Evolutionary conservation across 2,888 invertebrate species (phyloP).

Genomic region (Argynnis bischoffii): DNA sequence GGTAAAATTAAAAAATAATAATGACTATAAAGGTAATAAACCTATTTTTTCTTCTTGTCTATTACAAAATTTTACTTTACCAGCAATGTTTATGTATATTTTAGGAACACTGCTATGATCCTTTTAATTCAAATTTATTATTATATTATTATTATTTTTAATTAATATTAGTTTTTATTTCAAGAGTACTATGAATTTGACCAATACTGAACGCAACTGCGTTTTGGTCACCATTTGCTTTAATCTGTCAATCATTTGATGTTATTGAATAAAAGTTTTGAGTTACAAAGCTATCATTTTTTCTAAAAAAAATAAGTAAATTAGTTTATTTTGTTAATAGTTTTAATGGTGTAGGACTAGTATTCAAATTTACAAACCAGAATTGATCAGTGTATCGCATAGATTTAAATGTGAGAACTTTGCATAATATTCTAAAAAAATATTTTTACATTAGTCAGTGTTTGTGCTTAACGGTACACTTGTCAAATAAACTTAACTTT

Average conservation of each 20-base stretch:
- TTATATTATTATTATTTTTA: background rate
- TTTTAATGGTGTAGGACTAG: slow-evolving; percentile 18
- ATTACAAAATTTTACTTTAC: too few species aligned
- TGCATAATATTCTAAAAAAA: slow-evolving; percentile 43
- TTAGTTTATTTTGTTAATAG: slow-evolving; percentile 41
- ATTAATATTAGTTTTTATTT: slow-evolving; percentile 7
- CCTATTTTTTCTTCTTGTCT: too few species aligned
- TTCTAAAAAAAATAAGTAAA: slow-evolving; percentile 42
- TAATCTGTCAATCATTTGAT: slow-evolving; percentile 77
- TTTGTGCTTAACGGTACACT: slow-evolving; percentile 26
- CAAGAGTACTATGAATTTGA: background rate
- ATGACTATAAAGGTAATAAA: too few species aligned
- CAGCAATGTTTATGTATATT: too few species aligned
- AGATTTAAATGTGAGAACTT: slow-evolving; percentile 56
- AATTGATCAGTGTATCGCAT: slow-evolving; percentile 53
- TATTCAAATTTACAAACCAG: slow-evolving; percentile 31
- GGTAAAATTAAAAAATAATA: too few species aligned
- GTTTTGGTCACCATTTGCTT: slow-evolving; percentile 66
- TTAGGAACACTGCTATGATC: too few species aligned
- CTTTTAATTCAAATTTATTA: background rate
- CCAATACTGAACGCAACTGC: slow-evolving; percentile 39
- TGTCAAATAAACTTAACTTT: slow-evolving; percentile 25
- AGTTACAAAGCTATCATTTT: slow-evolving; percentile 46
- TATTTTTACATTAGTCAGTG: slow-evolving; percentile 27
- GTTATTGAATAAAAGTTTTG: slow-evolving; percentile 65